These are phyloP conservation scores for Centrocercus urophasianus DNA, from an alignment of 2,113 vertebrate genomes.

Conservation along the genomic window DNA sequence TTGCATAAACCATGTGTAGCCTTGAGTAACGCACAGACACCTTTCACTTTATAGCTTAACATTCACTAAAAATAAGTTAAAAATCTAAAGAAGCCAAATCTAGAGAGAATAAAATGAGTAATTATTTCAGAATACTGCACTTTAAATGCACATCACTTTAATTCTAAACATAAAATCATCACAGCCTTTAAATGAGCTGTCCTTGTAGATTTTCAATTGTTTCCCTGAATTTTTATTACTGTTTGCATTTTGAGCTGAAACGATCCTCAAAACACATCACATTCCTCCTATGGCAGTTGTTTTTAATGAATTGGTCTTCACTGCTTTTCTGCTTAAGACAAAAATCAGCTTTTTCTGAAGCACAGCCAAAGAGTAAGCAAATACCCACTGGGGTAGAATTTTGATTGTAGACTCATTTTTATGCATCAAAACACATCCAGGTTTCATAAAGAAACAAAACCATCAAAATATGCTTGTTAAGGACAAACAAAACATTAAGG, in stretches of 20 bases:
- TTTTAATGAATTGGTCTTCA: conserved; percentile 44
- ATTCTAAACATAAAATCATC: conserved; percentile 25
- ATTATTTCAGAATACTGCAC: not conserved
- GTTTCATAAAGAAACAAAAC: conserved; percentile 31
- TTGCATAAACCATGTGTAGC: not conserved
- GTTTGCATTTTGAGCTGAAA: conserved; percentile 30
- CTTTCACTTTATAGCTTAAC: not conserved
- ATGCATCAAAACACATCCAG: not conserved
- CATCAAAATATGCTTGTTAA: conserved; percentile 41
- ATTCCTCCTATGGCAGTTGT: not conserved
- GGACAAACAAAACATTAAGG: not conserved
- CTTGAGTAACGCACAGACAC: conserved; percentile 18
- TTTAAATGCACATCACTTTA: not conserved
- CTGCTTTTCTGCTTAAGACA: not conserved
- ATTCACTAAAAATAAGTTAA: not conserved
- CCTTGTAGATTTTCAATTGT: not conserved
- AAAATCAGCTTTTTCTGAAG: not conserved
- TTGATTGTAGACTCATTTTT: not conserved
- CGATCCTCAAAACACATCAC: conserved; percentile 28
- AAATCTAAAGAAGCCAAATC: conserved; percentile 8
- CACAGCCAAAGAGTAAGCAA: not conserved
- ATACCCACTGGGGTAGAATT: not conserved
- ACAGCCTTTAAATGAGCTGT: conserved; percentile 12
- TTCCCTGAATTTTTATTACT: conserved; percentile 32
- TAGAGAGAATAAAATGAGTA: not conserved